phyloP scores from a whole-genome alignment of 2,113 vertebrate genomes.

The Toxostoma redivivum region DNA sequence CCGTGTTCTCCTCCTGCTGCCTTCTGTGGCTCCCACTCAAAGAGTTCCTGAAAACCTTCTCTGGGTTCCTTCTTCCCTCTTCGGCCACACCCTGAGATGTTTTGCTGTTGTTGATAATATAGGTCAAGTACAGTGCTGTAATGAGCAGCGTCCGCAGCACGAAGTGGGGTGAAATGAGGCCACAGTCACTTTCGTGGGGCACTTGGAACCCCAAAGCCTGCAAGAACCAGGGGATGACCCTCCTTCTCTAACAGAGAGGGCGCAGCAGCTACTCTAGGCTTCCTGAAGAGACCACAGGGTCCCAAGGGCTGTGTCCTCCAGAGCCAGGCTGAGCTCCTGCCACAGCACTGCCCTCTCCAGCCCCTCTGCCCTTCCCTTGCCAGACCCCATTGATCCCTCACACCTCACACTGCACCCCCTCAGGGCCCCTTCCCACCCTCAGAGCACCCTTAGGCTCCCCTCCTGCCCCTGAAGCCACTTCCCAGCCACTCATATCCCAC shows the following conservation, averaged over 20 bases:
- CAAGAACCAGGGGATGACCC: not conserved
- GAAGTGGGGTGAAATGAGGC: not conserved
- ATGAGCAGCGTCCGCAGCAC: rapidly evolving
- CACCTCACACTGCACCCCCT: rapidly evolving
- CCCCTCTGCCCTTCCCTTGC: not conserved
- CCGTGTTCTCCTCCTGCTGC: not conserved
- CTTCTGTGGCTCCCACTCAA: not conserved
- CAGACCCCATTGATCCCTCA: not conserved
- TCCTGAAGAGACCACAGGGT: not conserved
- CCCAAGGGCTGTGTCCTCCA: not conserved
- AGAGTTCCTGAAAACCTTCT: not conserved
- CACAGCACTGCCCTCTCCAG: not conserved
- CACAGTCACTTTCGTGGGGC: rapidly evolving
- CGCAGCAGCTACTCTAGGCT: not conserved
- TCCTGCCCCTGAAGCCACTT: not conserved
- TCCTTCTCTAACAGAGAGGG: not conserved
- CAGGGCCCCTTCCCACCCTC: not conserved
- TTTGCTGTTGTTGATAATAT: rapidly evolving
- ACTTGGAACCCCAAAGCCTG: not conserved
- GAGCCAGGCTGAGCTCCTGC: not conserved
- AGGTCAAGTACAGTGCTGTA: rapidly evolving
- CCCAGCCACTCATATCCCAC: not conserved
- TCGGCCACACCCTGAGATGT: not conserved
- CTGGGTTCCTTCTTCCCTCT: not conserved
- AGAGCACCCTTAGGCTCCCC: too few species aligned